Conservation (phyloP, 1,140 invertebrate species). For the Heliconius hewitsoni region DNA sequence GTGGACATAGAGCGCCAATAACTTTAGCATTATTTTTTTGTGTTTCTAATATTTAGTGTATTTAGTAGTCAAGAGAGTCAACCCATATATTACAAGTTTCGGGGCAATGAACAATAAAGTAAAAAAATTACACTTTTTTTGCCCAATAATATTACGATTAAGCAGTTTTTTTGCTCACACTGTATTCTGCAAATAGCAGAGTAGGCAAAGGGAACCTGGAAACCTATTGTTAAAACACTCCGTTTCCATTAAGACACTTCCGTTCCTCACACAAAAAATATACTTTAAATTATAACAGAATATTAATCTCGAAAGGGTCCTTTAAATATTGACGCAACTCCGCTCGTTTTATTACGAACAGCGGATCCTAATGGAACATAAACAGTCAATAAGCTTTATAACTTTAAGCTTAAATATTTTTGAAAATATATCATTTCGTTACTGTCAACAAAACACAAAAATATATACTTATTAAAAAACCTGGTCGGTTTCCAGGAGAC, state of each 20-base stretch:
- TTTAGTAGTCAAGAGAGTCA: no score
- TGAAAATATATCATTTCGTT: background rate
- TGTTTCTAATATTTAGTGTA: no score
- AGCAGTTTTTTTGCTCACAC: no score
- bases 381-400: background rate
- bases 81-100: no score
- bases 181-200: no score
- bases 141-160: no score
- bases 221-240: no score
- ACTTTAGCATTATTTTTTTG: no score
- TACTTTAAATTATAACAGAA: background rate
- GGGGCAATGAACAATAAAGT: background rate
- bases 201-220: no score
- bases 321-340: background rate
- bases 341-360: background rate
- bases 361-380: background rate
- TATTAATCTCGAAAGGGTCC: background rate
- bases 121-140: background rate
- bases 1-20: no score
- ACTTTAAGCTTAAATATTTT: background rate
- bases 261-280: background rate
- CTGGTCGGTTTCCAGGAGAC: no score
- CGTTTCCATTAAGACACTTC: background rate
- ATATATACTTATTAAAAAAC: no score
- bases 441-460: background rate